phyloP scores from a whole-genome alignment of 2,888 invertebrate genomes.

The Pterostichus madidus region DNA sequence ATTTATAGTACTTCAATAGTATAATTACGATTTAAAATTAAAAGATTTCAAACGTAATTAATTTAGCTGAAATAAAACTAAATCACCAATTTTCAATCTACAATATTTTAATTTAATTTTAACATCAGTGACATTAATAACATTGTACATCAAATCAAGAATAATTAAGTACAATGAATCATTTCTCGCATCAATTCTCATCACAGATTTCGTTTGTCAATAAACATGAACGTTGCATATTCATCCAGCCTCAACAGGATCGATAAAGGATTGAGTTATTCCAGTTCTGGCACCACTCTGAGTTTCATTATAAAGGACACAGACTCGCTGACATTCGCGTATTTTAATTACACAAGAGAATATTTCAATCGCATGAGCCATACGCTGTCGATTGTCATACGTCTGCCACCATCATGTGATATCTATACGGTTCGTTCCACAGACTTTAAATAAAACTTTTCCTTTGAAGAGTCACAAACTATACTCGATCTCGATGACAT shows the following conservation, averaged over 20 bases:
- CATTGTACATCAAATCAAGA: too few relatives aligned
- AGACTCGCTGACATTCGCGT: slow-evolving; percentile 43
- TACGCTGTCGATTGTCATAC: slow-evolving; percentile 22
- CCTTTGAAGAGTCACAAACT: slow-evolving; percentile 59
- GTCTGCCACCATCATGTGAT: slow-evolving; percentile 35
- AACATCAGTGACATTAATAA: too few relatives aligned
- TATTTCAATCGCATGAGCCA: slow-evolving; percentile 25
- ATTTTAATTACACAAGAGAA: slow-evolving; percentile 35
- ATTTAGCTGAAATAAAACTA: not conserved
- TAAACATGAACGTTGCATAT: not conserved
- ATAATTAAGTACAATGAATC: too few relatives aligned
- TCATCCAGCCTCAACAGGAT: slow-evolving; percentile 5
- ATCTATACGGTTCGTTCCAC: slow-evolving; percentile 39
- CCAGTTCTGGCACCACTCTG: not conserved
- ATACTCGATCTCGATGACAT: slow-evolving; percentile 56
- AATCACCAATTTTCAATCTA: too few relatives aligned
- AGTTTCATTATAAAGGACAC: slow-evolving; percentile 23
- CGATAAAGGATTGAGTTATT: slow-evolving; percentile 25
- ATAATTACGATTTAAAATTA: not conserved
- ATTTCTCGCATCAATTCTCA: too few relatives aligned
- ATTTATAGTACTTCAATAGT: too few relatives aligned
- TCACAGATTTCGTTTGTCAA: too few relatives aligned
- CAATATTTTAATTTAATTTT: too few relatives aligned
- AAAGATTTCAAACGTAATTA: slow-evolving; percentile 7
- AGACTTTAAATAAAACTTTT: slow-evolving; percentile 58